Conservation (phyloP, 2,113 vertebrate species). For the Actenoides hombroni region DNA sequence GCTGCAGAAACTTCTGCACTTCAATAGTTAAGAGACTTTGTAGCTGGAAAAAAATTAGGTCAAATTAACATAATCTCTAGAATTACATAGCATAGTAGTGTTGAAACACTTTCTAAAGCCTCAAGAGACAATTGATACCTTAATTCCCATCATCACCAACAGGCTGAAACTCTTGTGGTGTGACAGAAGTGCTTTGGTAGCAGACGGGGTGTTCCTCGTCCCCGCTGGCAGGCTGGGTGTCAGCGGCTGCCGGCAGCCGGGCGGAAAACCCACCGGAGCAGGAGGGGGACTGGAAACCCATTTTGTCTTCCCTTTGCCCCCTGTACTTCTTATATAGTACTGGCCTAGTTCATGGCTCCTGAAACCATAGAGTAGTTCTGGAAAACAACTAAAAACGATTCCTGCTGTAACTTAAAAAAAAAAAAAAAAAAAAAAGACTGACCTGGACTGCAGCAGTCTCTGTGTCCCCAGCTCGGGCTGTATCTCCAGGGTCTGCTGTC, state of each 20-base stretch:
- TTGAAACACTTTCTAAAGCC: slow-evolving; percentile 45
- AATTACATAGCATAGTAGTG: slow-evolving; percentile 11
- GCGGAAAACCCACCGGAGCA: background rate
- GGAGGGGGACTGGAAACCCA: background rate
- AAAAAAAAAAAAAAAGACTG: background rate
- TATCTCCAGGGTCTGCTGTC: no score
- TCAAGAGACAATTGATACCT: background rate
- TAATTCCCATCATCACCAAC: background rate
- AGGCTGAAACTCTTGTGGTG: background rate
- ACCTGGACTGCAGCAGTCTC: background rate
- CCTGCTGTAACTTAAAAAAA: background rate
- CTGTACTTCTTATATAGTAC: background rate
- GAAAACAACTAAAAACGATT: background rate
- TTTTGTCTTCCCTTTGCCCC: background rate
- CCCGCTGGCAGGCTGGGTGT: background rate
- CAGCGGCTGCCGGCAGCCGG: background rate
- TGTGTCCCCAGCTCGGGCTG: no score
- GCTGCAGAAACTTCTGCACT: background rate
- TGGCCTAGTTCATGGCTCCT: background rate
- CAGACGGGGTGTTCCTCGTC: background rate
- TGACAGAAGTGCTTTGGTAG: background rate
- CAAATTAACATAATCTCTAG: slow-evolving; percentile 58
- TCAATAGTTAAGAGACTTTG: background rate
- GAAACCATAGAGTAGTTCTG: background rate
- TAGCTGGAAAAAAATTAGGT: slow-evolving; percentile 51